Percentiles rank a stretch among this genome's conserved stretches.
These are phyloP conservation scores for Caenorhabditis wallacei DNA, from an alignment of 2,888 invertebrate species.

Conservation along the genomic window DNA sequence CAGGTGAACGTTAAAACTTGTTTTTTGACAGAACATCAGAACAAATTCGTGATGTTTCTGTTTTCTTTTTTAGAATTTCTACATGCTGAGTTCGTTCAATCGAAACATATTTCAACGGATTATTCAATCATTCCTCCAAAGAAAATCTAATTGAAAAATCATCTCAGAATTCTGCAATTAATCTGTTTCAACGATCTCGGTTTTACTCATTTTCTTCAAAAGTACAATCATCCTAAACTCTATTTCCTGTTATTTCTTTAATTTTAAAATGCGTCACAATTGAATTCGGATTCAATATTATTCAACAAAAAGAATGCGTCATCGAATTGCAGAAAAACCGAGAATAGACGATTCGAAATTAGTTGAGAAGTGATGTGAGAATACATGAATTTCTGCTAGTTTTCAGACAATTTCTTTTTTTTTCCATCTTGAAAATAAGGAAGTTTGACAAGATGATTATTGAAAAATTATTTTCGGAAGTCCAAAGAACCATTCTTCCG, in stretches of 20 bases:
- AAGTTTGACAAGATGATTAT: conserved; percentile 23
- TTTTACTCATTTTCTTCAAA: background rate
- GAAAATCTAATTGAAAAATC: too few species aligned
- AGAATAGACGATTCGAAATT: background rate
- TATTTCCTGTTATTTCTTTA: background rate
- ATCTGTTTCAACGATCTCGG: too few species aligned
- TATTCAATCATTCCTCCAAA: too few species aligned
- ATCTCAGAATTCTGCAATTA: too few species aligned
- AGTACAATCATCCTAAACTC: background rate
- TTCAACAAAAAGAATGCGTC: conserved; percentile 23
- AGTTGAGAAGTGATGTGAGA: conserved; percentile 8
- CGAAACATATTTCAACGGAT: too few species aligned
- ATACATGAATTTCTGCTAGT: conserved; percentile 17
- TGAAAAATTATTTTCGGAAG: conserved; percentile 24
- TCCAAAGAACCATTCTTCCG: conserved; percentile 5
- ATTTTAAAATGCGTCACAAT: conserved; percentile 21
- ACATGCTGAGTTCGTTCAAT: too few species aligned
- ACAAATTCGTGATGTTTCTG: too few species aligned
- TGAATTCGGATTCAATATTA: conserved; percentile 14
- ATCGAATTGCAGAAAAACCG: background rate
- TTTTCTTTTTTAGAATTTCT: too few species aligned
- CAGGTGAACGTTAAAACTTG: background rate
- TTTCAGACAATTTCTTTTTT: conserved; percentile 22
- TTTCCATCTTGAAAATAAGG: conserved; percentile 19
- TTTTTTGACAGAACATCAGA: too few species aligned